These are phyloP conservation scores for Iselma pallidipennis DNA, from an alignment of 2,888 invertebrate species.

Conservation along the genomic window DNA sequence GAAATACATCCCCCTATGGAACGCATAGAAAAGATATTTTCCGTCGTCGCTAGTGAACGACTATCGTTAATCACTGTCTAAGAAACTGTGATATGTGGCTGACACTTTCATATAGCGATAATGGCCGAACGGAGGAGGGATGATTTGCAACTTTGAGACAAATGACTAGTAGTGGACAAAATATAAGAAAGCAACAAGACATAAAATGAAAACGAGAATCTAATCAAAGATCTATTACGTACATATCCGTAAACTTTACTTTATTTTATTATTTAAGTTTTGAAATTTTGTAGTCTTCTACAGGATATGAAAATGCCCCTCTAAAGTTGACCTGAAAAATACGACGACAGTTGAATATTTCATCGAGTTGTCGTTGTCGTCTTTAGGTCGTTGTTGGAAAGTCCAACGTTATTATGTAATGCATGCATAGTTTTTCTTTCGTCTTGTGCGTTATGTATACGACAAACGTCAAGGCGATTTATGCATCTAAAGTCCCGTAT, in stretches of 20 bases:
- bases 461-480: conserved; percentile 28
- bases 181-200: neutral
- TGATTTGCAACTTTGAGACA: conserved; percentile 9
- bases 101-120: conserved; percentile 14
- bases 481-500: conserved; percentile 35
- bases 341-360: conserved; percentile 22
- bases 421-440: conserved; percentile 27
- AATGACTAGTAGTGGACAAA: conserved; percentile 7
- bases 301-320: conserved; percentile 19
- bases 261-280: neutral
- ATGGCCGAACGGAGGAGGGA: conserved; percentile 4
- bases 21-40: neutral
- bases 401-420: conserved; percentile 10
- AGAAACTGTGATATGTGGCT: conserved; percentile 9
- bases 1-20: neutral
- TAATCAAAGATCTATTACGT: too few relatives aligned
- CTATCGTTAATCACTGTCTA: conserved; percentile 12
- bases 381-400: neutral
- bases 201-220: too few relatives aligned
- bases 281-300: neutral
- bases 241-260: neutral
- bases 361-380: conserved; percentile 9
- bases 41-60: neutral
- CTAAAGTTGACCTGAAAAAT: conserved; percentile 22
- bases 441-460: conserved; percentile 31